Base-by-base conservation (phyloP, 2,797 vertebrate genomes). In the Huso huso region DNA sequence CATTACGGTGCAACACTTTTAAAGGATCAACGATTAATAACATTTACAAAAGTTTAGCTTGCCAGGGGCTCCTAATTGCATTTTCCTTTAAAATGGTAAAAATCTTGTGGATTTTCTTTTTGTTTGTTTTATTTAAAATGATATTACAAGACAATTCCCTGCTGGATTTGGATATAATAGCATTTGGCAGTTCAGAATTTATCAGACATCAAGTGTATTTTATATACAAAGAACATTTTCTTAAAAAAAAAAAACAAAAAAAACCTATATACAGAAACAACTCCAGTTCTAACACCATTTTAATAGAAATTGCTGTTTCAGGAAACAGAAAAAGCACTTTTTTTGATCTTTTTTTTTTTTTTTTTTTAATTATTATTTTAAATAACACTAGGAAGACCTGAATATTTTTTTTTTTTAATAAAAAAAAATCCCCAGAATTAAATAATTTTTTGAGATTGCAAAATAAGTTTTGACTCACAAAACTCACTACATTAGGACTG, bases 341-440 rank as follows among this genome's bases (percentile, higher is more conserved):
- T 83, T 82, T 86, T 89, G 15, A 18, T 85, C 55, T 58, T 58
- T 18, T 18, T 18, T 58, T 10, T 58, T 58, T 58, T 58, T 58
- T 58, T 11, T 87, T 37, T 37, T 37, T 37, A 37, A 37, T 58
- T 13, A 12, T 11, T 88, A 88, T 92, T 88, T 94, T 92, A 93
- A 88, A 87, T 93, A 93, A 95, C 91, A 95, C 93, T 90, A 96
- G 95, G 95, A 97, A 98, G 95, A 98, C 95, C 94, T 97, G 94
- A 96, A 90, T 94, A 94, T 87, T 83, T 87, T 37, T 37, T 37
- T 87, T 87, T 83, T 82, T 82, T 87, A 82, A 90, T 84, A 88
- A 94, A 88, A 93, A 93, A 93, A 92, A 85, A 92, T 86, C 85
- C 83, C 82, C 85, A 86, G 80, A 86, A 82, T 84, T 77, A 79